A percentile compares a stretch with the other conserved stretches of the same genome.
Conservation (phyloP, 2,888 invertebrate species). For the Eueremaeus valkanovi region DNA sequence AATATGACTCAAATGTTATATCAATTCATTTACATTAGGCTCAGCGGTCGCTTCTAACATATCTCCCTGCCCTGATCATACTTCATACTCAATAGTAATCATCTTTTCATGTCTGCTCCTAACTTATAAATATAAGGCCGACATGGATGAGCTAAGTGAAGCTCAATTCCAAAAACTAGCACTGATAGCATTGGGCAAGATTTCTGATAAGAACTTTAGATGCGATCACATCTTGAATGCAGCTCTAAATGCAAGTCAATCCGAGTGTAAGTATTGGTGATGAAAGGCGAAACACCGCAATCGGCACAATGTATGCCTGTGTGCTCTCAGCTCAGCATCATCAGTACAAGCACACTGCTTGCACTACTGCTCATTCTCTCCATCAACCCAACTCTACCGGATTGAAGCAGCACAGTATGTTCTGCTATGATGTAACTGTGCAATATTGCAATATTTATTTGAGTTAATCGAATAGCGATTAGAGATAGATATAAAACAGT, state of each 20-base stretch:
- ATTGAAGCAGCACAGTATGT: neutral
- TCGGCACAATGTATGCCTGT: neutral
- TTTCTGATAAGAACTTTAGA: conserved; percentile 3
- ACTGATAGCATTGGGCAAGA: neutral
- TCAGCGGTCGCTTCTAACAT: conserved; percentile 3
- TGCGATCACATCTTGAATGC: neutral
- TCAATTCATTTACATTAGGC: conserved; percentile 28
- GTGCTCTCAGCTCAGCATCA: neutral
- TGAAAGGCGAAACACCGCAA: conserved; percentile 35
- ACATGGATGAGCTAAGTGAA: neutral
- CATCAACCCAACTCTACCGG: neutral
- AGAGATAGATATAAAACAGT: neutral
- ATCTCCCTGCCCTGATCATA: too few relatives aligned
- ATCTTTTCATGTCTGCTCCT: neutral
- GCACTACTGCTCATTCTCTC: neutral
- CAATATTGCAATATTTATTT: conserved; percentile 19
- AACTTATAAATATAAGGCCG: conserved; percentile 19
- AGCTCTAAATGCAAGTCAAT: conserved; percentile 24
- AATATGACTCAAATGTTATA: neutral
- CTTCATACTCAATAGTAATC: neutral
- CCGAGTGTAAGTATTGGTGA: conserved; percentile 30
- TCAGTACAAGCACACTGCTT: neutral
- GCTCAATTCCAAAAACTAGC: neutral
- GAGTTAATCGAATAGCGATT: neutral
- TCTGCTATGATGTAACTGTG: conserved; percentile 3